Base-by-base conservation (phyloP, 1,140 invertebrate genomes). In the Archegozetes longisetosus region DNA sequence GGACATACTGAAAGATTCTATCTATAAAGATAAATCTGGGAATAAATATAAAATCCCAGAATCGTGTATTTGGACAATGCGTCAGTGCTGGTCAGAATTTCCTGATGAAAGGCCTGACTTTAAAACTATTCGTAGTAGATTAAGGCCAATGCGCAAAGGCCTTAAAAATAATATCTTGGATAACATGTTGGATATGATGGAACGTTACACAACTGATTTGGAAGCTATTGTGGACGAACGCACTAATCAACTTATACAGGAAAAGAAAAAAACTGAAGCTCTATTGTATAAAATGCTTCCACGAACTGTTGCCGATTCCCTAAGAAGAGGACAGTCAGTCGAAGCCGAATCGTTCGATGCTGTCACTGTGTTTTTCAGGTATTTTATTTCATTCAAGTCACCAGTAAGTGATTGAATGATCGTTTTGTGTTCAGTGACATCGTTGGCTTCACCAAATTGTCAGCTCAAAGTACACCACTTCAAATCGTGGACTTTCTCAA, bases 341-440 rank as follows among this genome's bases (percentile, higher is more conserved):
- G 86, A 89, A 72, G 91, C 93, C 3, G 93, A 97, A 75, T 85
- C 85, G 0, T 98, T 88, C 73, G 88, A 94, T 74, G 80, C 82
- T 64, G 90, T 82, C 32, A 96, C 93, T 26, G 95, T 98, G 65
- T 97, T 95, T 75, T 98, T 98, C n/a, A n/a, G n/a, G n/a, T n/a
- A n/a, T n/a, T n/a, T n/a, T n/a, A n/a, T n/a, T n/a, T n/a, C n/a
- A n/a, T n/a, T n/a, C n/a, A n/a, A n/a, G n/a, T n/a, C n/a, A n/a
- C n/a, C n/a, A n/a, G n/a, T n/a, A n/a, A n/a, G n/a, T n/a, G n/a
- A n/a, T n/a, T n/a, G n/a, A n/a, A n/a, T n/a, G n/a, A n/a, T n/a
- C n/a, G n/a, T n/a, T n/a, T n/a, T n/a, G n/a, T n/a, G n/a, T n/a
- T n/a, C 75, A 95, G 90, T 69, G 94, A 98, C 73, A 97, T 98